Evolutionary conservation across 2,888 invertebrate genomes (phyloP), one percentile per base, ranked within the genome.

Genomic region (Neoascia interrupta): DNA sequence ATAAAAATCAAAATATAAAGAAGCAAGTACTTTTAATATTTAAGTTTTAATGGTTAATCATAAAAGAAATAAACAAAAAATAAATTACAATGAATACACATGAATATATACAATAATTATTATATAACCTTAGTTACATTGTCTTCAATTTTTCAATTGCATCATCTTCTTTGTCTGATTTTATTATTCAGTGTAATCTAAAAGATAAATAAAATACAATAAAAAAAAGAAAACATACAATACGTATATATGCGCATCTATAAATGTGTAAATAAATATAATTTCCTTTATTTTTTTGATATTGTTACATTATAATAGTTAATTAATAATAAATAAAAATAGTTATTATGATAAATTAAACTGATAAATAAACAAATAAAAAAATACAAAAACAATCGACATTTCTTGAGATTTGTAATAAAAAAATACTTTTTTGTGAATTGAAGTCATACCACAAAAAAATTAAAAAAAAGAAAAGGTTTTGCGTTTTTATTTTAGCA

Each of bases 361-460:
- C 51, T 63, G 73, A 69, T 66, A 81, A 60, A 81, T 64, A 66
- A 61, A 79, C 16, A 75, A n/a, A 54, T 31, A 63, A 72, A 39
- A 70, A 72, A 2, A 54, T 16, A 69, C 19, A 72, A 58, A n/a
- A n/a, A n/a, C n/a, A 76, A 70, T 58, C 23, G 39, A 73, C 56
- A 61, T 73, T 72, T 73, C 76, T 66, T 76, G 79, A 81, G 79
- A 82, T 81, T 82, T 82, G 76, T 81, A 82, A 81, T 81, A 82
- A 75, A 81, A 72, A 79, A n/a, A 64, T 79, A 70, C 66, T 69
- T 81, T 82, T 76, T 81, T 74, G 64, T 70, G 76, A 74, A 70
- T 74, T 79, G 81, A 79, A 82, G 75, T 79, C 75, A 81, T 76
- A 76, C 81, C 81, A 73, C 72, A 81, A 81, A 81, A 76, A 81